phyloP scores from a whole-genome alignment of 2,888 invertebrate genomes.

The Drosophila pseudotakahashii region DNA sequence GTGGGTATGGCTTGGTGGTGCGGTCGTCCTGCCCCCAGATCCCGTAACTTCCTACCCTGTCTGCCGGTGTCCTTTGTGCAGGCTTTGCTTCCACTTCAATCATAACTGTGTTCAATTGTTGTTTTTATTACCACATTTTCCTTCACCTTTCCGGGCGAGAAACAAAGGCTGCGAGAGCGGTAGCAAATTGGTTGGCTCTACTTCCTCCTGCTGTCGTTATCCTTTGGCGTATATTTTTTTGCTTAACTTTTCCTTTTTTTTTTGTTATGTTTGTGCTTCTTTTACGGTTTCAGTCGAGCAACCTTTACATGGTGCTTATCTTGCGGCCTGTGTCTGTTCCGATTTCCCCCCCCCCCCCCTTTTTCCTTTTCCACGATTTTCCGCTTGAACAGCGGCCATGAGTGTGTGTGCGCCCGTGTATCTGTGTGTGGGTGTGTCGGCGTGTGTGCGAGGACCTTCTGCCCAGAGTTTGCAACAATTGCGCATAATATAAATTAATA shows the following conservation, averaged over 20 bases:
- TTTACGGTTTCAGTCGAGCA: constrained; percentile 58
- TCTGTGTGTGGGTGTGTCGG: neutral
- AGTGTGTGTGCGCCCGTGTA: constrained; percentile 2
- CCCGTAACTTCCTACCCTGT: constrained; percentile 31
- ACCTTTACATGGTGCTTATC: constrained; percentile 71
- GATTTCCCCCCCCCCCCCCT: no score
- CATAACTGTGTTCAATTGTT: constrained; percentile 80
- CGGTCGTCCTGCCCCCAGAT: constrained; percentile 52
- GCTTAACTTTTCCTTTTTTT: neutral
- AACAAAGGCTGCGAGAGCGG: constrained; percentile 30
- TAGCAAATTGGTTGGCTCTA: constrained; percentile 53
- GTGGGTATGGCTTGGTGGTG: constrained; percentile 7
- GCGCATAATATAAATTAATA: constrained; percentile 79
- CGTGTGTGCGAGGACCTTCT: constrained; percentile 20
- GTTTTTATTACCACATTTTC: constrained; percentile 78
- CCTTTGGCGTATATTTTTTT: constrained; percentile 28
- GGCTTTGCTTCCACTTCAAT: constrained; percentile 74
- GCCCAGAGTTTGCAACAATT: constrained; percentile 60
- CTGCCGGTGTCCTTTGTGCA: constrained; percentile 23
- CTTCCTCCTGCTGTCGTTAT: constrained; percentile 32
- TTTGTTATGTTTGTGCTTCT: constrained; percentile 36
- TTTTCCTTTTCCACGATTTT: constrained; percentile 61
- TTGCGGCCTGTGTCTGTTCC: constrained; percentile 44
- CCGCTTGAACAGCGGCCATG: constrained; percentile 58
- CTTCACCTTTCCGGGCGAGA: constrained; percentile 61